A percentile compares a stretch with the other conserved stretches of the same genome.
Conservation (phyloP, 2,888 invertebrate species). For the Trichacis sp. region DNA sequence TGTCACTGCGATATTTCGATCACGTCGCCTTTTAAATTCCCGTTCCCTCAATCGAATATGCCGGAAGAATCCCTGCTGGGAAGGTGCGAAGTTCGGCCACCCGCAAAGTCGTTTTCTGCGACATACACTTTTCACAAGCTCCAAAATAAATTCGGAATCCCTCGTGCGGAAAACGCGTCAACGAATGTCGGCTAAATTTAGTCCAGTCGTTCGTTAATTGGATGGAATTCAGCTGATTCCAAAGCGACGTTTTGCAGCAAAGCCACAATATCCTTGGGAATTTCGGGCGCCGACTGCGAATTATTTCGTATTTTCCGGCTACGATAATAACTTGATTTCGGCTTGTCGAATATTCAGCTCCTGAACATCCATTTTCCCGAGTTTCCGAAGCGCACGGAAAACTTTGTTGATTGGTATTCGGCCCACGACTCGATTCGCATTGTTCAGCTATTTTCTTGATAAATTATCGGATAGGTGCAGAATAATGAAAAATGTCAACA, state of each 20-base stretch:
- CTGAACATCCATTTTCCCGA: conserved; percentile 19
- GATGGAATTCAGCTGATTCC: neutral
- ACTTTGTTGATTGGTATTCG: conserved; percentile 19
- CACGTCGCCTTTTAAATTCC: no score
- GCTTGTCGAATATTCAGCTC: conserved; percentile 17
- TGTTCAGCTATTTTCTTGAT: conserved; percentile 22
- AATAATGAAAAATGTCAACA: neutral
- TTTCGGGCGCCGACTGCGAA: neutral
- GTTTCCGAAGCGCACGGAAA: conserved; percentile 25
- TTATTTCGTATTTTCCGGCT: no score
- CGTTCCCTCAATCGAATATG: no score
- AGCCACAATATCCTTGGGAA: conserved; percentile 2
- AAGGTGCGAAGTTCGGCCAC: no score
- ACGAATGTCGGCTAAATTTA: neutral
- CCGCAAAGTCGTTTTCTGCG: no score
- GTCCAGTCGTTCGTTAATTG: neutral
- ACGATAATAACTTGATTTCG: conserved; percentile 29
- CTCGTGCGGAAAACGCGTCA: conserved; percentile 1
- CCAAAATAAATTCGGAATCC: no score
- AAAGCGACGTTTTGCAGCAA: neutral
- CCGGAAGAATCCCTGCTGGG: no score
- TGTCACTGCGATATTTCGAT: neutral
- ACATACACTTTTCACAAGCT: no score
- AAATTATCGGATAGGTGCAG: conserved; percentile 3
- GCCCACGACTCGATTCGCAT: conserved; percentile 29